Evolutionary conservation across 2,113 vertebrate species (phyloP).

Genomic region (Arizona elegans): DNA sequence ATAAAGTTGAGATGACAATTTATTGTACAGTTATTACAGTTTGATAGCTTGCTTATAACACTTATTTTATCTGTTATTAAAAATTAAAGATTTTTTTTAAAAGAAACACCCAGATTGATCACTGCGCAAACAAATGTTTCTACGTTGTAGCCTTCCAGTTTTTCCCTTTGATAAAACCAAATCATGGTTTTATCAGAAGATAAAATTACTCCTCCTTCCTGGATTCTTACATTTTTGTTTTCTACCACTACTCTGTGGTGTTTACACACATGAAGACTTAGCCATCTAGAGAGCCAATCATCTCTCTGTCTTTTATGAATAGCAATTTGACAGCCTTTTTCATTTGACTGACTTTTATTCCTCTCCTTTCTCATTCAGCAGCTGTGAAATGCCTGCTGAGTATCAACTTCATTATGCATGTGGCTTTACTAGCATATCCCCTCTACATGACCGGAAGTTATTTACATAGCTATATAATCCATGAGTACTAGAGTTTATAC

Average conservation of each 20-base stretch:
- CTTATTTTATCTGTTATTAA: background rate
- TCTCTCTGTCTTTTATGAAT: conserved; percentile 14
- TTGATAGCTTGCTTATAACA: background rate
- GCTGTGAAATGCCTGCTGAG: conserved; percentile 26
- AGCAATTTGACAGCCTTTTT: conserved; percentile 30
- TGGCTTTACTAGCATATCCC: background rate
- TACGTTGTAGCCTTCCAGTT: background rate
- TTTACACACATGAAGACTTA: background rate
- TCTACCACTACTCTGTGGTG: background rate
- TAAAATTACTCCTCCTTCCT: background rate
- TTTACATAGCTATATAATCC: conserved; percentile 14
- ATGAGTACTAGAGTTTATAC: background rate
- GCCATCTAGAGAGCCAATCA: background rate
- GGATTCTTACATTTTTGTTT: background rate
- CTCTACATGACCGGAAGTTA: background rate
- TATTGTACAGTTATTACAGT: background rate
- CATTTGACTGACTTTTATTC: conserved; percentile 6
- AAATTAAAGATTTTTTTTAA: background rate
- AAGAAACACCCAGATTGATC: background rate
- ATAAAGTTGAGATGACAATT: background rate
- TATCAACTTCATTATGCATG: conserved; percentile 20
- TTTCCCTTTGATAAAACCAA: background rate
- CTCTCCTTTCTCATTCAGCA: conserved; percentile 26
- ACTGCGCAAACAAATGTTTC: background rate
- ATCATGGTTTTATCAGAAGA: conserved; percentile 4